These are phyloP conservation scores for Tragelaphus scriptus DNA, from an alignment of 2,113 vertebrate genomes.

Conservation along the genomic window DNA sequence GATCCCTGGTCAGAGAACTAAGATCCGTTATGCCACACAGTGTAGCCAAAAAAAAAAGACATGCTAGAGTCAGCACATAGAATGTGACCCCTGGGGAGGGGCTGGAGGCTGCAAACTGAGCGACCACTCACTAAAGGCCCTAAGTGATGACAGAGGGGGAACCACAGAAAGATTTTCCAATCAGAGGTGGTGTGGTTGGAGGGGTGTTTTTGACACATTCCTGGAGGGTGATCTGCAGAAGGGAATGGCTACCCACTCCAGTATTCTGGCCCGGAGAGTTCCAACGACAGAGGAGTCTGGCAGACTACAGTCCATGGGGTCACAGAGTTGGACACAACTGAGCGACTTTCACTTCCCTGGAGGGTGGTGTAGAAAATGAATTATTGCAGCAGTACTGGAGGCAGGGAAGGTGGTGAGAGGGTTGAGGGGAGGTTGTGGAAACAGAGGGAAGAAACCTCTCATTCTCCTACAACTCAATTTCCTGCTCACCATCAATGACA, in stretches of 20 bases:
- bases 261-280: neutral
- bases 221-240: neutral
- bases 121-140: neutral
- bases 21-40: neutral
- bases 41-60: neutral
- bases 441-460: neutral
- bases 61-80: no score
- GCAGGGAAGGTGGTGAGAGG: neutral
- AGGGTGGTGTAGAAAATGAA: neutral
- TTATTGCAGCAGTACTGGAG: neutral
- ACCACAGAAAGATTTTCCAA: neutral
- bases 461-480: neutral
- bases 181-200: neutral
- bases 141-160: neutral
- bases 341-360: neutral
- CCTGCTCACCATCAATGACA: neutral
- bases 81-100: neutral
- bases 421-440: neutral
- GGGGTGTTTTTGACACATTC: neutral
- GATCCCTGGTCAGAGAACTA: neutral
- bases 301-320: neutral
- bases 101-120: neutral
- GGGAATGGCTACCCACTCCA: neutral
- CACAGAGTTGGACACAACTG: neutral
- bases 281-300: neutral